Conservation (phyloP, 2,888 invertebrate genomes). For the Deroplatys truncata region DNA sequence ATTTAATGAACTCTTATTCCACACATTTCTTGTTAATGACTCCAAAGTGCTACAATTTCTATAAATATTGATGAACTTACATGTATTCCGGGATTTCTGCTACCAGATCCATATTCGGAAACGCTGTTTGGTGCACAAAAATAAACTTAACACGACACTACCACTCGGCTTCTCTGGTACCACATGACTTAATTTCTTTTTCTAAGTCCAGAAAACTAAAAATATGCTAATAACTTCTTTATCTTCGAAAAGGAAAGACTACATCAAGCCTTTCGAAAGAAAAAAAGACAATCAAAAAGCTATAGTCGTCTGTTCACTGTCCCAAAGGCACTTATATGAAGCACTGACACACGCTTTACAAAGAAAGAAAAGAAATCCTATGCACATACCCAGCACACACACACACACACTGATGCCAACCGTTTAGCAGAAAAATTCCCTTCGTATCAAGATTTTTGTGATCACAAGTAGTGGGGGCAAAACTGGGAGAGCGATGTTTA, state of each 20-base stretch:
- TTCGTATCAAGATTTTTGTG: not conserved
- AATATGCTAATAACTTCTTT: too few relatives aligned
- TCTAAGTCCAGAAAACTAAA: too few relatives aligned
- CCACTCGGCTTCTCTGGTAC: not conserved
- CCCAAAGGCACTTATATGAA: not conserved
- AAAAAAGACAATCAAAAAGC: too few relatives aligned
- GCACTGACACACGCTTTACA: not conserved
- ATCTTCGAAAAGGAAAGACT: too few relatives aligned
- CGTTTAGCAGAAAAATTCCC: not conserved
- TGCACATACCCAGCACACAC: not conserved
- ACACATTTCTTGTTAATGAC: not conserved
- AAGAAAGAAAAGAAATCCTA: not conserved
- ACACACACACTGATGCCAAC: not conserved
- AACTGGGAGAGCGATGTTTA: not conserved
- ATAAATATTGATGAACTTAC: not conserved
- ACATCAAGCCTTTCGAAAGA: too few relatives aligned
- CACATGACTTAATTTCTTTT: too few relatives aligned
- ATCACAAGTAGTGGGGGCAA: not conserved
- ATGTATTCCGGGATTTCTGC: not conserved
- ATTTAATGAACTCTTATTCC: not conserved
- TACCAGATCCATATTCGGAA: constrained; percentile 3
- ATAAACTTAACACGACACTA: not conserved
- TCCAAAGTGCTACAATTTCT: not conserved
- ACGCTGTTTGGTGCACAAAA: not conserved
- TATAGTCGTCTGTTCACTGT: not conserved